Base-by-base conservation (phyloP, 2,797 vertebrate genomes). In the Eospalax fontanierii region DNA sequence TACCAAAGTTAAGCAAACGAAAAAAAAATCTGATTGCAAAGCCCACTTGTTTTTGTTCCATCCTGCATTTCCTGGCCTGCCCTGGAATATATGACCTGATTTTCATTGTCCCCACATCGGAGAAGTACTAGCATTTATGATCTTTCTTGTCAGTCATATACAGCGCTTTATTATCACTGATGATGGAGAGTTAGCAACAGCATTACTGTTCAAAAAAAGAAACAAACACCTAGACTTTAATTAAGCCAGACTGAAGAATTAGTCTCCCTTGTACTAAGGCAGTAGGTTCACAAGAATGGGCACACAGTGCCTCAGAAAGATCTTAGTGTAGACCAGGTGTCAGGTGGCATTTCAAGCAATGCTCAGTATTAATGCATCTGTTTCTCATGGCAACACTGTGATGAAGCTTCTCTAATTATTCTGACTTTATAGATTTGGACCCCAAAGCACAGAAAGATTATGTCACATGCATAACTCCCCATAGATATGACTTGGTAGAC, bases 1-100 rank as follows among this genome's bases (percentile, higher is more conserved):
- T 70, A 73, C 21, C 76, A 74, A 89, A 15, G 40, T 87, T 92
- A 92, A 93, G 21, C 78, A 61, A 88, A 85, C 66, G 43, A 66
- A 54, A 15, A 7, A 54, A 11, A 16, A 70, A 21, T 3, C 24
- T 43, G 33, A 76, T 63, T 35, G 40, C n/a, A 3, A 82, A 61
- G 74, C 59, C 35, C 16, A 10, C 5, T 10, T 15, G 4, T 79
- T 94, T 76, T 35, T 63, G 11, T 65, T 65, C 54, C 0, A 63
- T 4, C 2, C 43, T 15, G 1, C 22, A 68, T 63, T 12, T 70
- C 38, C 35, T 35, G 43, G 35, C 24, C 33, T 87, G 19, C 21
- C 46, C 63, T 65, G 38, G 18, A 59, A 35, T 2, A 22, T 46
- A 57, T 50, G 26, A 35, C 28, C 78, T 65, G 16, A 68, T 61